Evolutionary conservation across 2,113 vertebrate species (phyloP).

Genomic region (Acinonyx jubatus): DNA sequence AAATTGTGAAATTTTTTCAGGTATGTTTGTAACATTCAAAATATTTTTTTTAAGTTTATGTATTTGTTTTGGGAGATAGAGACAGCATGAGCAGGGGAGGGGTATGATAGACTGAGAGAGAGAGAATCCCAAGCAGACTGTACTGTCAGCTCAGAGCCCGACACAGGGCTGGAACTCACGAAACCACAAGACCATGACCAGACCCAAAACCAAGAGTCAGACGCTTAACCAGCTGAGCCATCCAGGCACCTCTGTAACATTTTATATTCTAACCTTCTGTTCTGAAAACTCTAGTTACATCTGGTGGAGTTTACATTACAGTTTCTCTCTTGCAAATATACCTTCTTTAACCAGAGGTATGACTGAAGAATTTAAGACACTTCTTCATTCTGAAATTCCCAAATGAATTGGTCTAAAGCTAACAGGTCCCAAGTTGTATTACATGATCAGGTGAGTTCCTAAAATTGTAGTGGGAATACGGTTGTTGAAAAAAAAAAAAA

Average conservation of each 20-base stretch:
- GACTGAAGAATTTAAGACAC: not conserved
- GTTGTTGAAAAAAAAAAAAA: not conserved
- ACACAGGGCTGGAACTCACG: too few relatives aligned
- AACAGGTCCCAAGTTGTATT: not conserved
- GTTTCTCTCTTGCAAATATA: not conserved
- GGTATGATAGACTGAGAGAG: too few relatives aligned
- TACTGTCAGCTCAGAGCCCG: too few relatives aligned
- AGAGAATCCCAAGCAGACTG: too few relatives aligned
- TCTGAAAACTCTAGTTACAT: not conserved
- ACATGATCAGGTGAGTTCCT: not conserved
- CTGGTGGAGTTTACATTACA: not conserved
- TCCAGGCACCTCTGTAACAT: not conserved
- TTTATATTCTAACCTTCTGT: not conserved
- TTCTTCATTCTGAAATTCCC: not conserved
- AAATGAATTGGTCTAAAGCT: not conserved
- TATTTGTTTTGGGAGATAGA: too few relatives aligned
- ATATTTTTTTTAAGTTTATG: too few relatives aligned
- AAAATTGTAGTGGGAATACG: not conserved
- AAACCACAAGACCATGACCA: too few relatives aligned
- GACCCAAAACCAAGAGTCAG: too few relatives aligned
- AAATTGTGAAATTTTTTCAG: not conserved
- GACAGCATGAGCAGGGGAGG: too few relatives aligned
- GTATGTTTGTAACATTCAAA: not conserved
- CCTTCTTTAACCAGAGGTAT: not conserved
- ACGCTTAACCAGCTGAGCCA: too few relatives aligned